Conservation (phyloP, 2,113 vertebrate species). For the Cyphomyrus plagiostoma region DNA sequence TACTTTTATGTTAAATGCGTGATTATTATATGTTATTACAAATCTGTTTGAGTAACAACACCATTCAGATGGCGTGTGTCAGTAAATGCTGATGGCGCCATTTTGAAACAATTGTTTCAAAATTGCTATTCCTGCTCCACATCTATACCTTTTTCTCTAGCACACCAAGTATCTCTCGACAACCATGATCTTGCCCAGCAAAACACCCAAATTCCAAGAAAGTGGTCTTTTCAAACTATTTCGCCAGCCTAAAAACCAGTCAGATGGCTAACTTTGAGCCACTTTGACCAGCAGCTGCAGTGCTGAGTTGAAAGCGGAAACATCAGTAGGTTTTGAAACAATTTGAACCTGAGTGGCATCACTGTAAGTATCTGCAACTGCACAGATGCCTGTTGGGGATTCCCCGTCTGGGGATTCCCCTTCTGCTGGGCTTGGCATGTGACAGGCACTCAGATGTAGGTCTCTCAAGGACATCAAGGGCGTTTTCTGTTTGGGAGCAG, state of each 20-base stretch:
- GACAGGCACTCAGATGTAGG: background rate
- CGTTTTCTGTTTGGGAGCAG: background rate
- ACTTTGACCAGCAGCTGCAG: background rate
- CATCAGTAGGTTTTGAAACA: background rate
- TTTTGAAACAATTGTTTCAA: background rate
- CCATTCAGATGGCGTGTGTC: background rate
- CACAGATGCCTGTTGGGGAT: background rate
- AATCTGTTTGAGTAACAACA: background rate
- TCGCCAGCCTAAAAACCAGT: background rate
- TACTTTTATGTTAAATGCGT: background rate
- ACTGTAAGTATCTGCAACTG: background rate
- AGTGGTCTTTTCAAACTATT: background rate
- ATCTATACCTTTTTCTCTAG: background rate
- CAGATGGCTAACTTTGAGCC: background rate
- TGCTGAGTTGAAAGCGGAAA: background rate
- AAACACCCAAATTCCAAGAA: background rate
- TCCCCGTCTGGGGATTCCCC: background rate
- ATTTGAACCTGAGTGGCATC: background rate
- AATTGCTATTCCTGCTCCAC: background rate
- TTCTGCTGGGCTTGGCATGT: background rate
- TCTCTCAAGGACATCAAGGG: background rate
- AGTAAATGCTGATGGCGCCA: background rate
- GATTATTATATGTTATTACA: background rate
- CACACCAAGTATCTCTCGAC: background rate
- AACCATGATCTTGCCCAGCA: background rate